Conservation (phyloP, 2,113 vertebrate species). For the Butorides virescens region DNA sequence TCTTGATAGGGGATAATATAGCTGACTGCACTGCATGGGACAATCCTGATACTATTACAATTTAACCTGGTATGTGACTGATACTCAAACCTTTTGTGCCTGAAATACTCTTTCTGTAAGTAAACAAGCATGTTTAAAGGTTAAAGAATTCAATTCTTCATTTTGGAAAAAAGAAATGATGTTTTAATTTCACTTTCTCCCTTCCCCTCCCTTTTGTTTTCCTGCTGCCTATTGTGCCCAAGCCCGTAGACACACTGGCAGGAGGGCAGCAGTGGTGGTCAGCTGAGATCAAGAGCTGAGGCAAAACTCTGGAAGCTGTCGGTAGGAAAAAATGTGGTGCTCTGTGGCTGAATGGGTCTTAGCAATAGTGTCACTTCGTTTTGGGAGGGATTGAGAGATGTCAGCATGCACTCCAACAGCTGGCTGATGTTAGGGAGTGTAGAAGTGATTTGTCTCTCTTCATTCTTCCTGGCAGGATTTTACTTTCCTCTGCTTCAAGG, state of each 20-base stretch:
- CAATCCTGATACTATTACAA: conserved; percentile 64
- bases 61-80: conserved; percentile 69
- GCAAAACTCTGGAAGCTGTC: not conserved
- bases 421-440: not conserved
- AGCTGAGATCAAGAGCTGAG: not conserved
- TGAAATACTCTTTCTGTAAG: conserved; percentile 65
- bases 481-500: not conserved
- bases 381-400: not conserved
- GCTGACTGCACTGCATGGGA: conserved; percentile 71
- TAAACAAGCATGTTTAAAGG: conserved; percentile 75
- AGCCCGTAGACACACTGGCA: not conserved
- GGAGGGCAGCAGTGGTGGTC: not conserved
- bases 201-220: not conserved
- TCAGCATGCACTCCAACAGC: not conserved
- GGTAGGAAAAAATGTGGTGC: not conserved
- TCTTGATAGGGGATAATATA: conserved; percentile 61
- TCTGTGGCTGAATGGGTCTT: not conserved
- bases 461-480: not conserved
- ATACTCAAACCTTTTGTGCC: conserved; percentile 68
- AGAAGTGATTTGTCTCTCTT: not conserved
- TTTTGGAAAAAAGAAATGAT: not conserved
- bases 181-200: not conserved
- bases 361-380: not conserved
- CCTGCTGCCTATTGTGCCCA: not conserved
- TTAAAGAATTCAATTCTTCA: conserved; percentile 40